Evolutionary conservation across 2,113 vertebrate species (phyloP), one percentile per base, ranked within the genome.

Genomic region (Seriola rivoliana): DNA sequence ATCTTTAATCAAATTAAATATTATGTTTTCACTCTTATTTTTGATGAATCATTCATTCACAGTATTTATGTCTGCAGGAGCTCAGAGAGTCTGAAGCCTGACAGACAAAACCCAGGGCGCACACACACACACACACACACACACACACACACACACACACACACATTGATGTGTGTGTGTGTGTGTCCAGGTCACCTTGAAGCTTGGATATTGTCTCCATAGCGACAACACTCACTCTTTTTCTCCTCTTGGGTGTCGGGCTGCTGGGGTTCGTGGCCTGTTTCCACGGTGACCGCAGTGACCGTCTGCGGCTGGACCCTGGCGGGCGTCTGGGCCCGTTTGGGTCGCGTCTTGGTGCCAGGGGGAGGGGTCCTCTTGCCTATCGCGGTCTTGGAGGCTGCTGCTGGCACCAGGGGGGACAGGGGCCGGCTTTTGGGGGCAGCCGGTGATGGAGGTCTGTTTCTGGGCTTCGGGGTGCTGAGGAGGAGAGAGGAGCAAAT

Each of bases 371-470:
- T 78, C 95, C 95, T 92, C 93, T 96, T 96, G 23, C 90, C 90
- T 1, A 92, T 80, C 21, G 95, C 92, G 5, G 95, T 93, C 0
- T 95, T 96, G 76, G 96, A 95, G 44, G 96, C 92, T 4, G 94
- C 62, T 23, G 68, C 0, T 0, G 89, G 93, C 23, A 92, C 95
- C 77, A 95, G 93, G 12, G 97, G 97, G 14, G 97, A 98, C 0
- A 96, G 89, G 0, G 97, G 95, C 16, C 96, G 95, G 55, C 94
- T 94, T 85, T 94, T 97, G 54, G 96, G 93, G 6, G 95, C 90
- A 0, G 95, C 96, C 0, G 97, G 97, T 0, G 97, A 98, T 0
- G 96, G 93, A 21, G 96, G 95, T 83, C 96, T 95, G 82, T 95
- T 96, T 93, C 95, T 97, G 79, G 92, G 89, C 71, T 95, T 95